Evolutionary conservation across 2,888 invertebrate genomes (phyloP).

Genomic region (Harmothoe impar): DNA sequence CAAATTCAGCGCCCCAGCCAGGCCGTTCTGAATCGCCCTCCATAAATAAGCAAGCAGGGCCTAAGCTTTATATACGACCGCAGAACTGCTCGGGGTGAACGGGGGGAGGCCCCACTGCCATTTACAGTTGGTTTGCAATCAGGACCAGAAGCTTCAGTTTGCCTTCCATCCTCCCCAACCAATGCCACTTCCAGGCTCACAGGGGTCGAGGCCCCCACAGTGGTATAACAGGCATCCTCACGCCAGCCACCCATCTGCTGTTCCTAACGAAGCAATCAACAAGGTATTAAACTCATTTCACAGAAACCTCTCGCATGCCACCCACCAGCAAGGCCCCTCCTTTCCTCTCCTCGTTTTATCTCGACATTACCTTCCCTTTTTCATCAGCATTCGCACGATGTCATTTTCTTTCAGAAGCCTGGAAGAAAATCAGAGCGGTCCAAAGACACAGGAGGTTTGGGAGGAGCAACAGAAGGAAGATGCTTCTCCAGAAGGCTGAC

Average conservation of each 20-base stretch:
- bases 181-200: background rate
- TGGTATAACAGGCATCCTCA: background rate
- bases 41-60: slow-evolving; percentile 55
- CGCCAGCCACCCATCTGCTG: slow-evolving; percentile 40
- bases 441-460: background rate
- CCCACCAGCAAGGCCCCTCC: background rate
- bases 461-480: too few species aligned
- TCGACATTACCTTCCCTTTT: background rate
- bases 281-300: slow-evolving; percentile 48
- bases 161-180: background rate
- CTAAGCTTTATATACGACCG: slow-evolving; percentile 55
- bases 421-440: background rate
- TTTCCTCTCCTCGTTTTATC: background rate
- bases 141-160: background rate
- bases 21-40: background rate
- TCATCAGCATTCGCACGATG: background rate
- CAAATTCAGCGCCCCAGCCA: slow-evolving; percentile 9
- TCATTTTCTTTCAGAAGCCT: background rate
- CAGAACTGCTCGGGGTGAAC: background rate
- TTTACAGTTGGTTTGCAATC: background rate
- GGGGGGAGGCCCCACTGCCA: background rate
- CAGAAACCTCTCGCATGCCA: background rate
- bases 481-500: too few species aligned
- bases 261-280: slow-evolving; percentile 52
- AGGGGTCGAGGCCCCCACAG: slow-evolving; percentile 2